A percentile compares a stretch with the other conserved stretches of the same genome.
These are phyloP conservation scores for Sceloporus undulatus DNA, from an alignment of 2,113 vertebrate species.

Conservation along the genomic window DNA sequence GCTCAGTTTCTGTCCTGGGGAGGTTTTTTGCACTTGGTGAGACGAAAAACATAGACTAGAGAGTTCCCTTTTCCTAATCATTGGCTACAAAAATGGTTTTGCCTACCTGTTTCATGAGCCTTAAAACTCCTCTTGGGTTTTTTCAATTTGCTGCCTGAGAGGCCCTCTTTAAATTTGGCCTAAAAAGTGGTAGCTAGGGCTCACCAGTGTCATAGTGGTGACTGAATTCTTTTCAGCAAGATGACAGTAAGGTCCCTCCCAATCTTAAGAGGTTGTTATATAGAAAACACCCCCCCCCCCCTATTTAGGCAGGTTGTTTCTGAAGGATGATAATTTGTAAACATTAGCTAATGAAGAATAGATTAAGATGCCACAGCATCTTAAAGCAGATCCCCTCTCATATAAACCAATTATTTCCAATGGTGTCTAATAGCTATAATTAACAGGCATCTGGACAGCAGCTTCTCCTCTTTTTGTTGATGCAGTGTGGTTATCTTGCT, in stretches of 20 bases:
- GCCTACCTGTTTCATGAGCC: not conserved
- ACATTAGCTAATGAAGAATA: slow-evolving; percentile 11
- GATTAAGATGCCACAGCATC: not conserved
- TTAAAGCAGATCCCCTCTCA: slow-evolving; percentile 26
- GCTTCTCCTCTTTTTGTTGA: not conserved
- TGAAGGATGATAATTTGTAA: not conserved
- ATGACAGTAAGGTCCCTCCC: not conserved
- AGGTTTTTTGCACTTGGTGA: not conserved
- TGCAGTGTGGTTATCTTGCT: not conserved
- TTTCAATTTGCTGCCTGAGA: not conserved
- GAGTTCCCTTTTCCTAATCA: not conserved
- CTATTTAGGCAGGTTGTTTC: not conserved
- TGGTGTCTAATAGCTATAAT: slow-evolving; percentile 14
- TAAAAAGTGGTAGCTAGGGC: not conserved
- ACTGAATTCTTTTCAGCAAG: not conserved
- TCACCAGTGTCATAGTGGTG: not conserved
- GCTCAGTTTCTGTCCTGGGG: not conserved
- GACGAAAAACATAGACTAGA: not conserved
- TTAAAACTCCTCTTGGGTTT: not conserved
- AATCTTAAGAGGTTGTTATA: not conserved
- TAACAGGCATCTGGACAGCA: not conserved
- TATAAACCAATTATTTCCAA: slow-evolving; percentile 30
- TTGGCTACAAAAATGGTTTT: not conserved
- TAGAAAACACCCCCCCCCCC: not conserved
- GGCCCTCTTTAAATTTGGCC: not conserved